Evolutionary conservation across 2,113 vertebrate genomes (phyloP).

Genomic region (Callochromis pleurospilus): DNA sequence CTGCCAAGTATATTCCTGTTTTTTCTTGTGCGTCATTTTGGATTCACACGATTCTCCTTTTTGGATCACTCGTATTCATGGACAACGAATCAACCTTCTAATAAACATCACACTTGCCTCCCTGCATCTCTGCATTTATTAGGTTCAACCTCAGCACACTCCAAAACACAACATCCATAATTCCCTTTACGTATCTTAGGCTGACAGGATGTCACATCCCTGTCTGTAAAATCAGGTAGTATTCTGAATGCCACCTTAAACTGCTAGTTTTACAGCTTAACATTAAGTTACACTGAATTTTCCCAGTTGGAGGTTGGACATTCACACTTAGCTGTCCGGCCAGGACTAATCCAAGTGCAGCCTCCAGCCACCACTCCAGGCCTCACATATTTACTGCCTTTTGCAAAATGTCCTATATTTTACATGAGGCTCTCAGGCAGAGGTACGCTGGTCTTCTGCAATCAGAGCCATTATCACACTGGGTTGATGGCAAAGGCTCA

Average conservation of each 20-base stretch:
- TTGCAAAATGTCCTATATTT: conserved; percentile 94
- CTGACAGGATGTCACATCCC: neutral
- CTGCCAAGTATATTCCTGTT: neutral
- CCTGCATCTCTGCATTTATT: neutral
- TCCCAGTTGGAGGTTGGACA: neutral
- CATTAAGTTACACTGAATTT: conserved; percentile 17
- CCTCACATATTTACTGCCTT: conserved; percentile 3
- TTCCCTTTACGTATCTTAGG: neutral
- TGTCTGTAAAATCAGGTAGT: neutral
- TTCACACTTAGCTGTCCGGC: neutral
- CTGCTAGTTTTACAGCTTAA: neutral
- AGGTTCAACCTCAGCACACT: neutral
- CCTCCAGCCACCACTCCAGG: neutral
- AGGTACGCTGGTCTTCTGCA: conserved; percentile 85
- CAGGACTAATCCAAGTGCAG: neutral
- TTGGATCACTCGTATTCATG: neutral
- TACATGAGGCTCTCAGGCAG: conserved; percentile 86
- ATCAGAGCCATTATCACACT: conserved; percentile 91
- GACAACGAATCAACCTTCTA: neutral
- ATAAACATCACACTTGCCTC: neutral
- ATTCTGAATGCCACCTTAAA: neutral
- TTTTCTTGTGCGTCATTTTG: neutral
- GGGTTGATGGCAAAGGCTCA: conserved; percentile 80
- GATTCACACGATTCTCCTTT: neutral
- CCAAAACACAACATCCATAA: neutral